These are phyloP conservation scores for Alaudala cheleensis DNA, from an alignment of 2,113 vertebrate genomes.

Conservation along the genomic window DNA sequence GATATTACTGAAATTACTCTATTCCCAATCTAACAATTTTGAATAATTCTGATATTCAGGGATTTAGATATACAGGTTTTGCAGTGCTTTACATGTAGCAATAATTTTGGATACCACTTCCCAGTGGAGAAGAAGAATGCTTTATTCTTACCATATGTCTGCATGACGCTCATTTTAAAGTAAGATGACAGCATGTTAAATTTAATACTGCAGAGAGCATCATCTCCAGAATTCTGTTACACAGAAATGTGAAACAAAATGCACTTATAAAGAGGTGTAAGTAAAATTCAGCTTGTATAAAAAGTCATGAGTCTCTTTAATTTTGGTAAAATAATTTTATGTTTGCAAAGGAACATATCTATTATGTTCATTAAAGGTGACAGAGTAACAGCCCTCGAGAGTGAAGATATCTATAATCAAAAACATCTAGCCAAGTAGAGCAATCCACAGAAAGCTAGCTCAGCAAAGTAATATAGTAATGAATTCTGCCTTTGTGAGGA, in stretches of 20 bases:
- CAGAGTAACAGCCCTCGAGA: background rate
- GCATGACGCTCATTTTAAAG: background rate
- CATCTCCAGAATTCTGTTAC: background rate
- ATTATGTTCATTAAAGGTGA: conserved; percentile 2
- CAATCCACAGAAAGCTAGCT: background rate
- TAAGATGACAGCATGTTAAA: background rate
- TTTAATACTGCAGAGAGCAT: background rate
- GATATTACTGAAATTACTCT: background rate
- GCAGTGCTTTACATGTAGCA: background rate
- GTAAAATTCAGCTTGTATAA: background rate
- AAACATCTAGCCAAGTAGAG: background rate
- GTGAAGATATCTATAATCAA: background rate
- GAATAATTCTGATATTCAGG: background rate
- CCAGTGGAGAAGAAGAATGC: background rate
- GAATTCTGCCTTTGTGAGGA: background rate
- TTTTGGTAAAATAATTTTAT: background rate
- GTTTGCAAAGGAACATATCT: background rate
- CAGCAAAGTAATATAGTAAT: background rate
- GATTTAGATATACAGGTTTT: background rate
- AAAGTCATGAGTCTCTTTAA: background rate
- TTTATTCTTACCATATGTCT: background rate
- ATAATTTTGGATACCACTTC: background rate
- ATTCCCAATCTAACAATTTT: background rate
- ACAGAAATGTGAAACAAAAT: background rate
- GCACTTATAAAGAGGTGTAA: background rate